These are phyloP conservation scores for Tachystola acroxantha DNA, from an alignment of 2,888 invertebrate genomes.

Conservation along the genomic window DNA sequence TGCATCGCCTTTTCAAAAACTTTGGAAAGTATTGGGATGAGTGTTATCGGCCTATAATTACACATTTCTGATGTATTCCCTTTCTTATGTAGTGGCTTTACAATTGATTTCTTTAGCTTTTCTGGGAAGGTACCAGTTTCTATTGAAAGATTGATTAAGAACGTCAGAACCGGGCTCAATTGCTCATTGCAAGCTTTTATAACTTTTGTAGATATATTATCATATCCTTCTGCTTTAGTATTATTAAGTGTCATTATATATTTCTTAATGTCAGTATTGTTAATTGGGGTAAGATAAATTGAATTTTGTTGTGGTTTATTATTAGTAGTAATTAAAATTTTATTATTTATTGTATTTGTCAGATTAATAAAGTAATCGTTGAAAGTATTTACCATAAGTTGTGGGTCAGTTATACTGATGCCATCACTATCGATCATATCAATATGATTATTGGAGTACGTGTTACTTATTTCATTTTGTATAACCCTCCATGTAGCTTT, in stretches of 20 bases:
- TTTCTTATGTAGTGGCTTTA: neutral
- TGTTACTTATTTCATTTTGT: neutral
- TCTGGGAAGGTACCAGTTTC: neutral
- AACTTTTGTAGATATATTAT: constrained; percentile 8
- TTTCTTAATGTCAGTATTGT: constrained; percentile 2
- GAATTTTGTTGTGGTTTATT: neutral
- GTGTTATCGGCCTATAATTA: too few species aligned
- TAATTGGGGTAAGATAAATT: constrained; percentile 7
- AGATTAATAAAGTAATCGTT: constrained; percentile 7
- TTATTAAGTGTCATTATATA: constrained; percentile 7
- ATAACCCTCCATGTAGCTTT: constrained; percentile 6
- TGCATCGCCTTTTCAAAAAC: too few species aligned
- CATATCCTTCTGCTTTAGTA: constrained; percentile 5
- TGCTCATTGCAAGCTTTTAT: constrained; percentile 7
- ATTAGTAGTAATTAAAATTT: neutral
- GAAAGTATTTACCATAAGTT: constrained; percentile 4
- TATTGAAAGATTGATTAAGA: constrained; percentile 6
- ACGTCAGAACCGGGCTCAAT: constrained; percentile 2
- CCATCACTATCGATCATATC: constrained; percentile 1
- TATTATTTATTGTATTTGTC: constrained; percentile 1
- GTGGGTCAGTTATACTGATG: constrained; percentile 2
- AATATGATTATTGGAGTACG: neutral
- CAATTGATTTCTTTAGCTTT: too few species aligned
- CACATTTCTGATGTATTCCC: neutral
- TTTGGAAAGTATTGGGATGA: too few species aligned